Evolutionary conservation across 2,113 vertebrate genomes (phyloP).

Genomic region (Athene noctua): DNA sequence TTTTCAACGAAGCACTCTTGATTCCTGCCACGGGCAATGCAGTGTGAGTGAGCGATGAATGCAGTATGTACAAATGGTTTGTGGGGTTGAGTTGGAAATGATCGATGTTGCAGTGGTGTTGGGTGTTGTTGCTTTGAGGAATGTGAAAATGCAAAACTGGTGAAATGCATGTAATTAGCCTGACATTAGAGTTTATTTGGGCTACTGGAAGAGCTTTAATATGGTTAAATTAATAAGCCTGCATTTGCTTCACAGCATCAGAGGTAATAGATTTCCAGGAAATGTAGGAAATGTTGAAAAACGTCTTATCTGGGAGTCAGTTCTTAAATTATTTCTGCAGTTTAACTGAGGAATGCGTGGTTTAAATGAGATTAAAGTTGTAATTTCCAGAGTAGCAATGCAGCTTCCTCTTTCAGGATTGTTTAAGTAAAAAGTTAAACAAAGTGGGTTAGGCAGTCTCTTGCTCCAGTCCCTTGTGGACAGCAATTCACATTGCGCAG

Average conservation of each 20-base stretch:
- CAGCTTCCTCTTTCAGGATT: constrained; percentile 44
- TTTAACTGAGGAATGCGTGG: constrained; percentile 7
- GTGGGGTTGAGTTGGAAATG: background rate
- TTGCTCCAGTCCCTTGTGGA: constrained; percentile 29
- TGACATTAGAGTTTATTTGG: background rate
- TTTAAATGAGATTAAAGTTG: constrained; percentile 44
- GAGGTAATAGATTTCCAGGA: background rate
- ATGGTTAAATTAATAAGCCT: background rate
- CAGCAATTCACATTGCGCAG: constrained; percentile 27
- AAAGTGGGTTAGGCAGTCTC: constrained; percentile 44
- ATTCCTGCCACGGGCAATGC: background rate
- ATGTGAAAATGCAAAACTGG: background rate
- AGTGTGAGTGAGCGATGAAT: background rate
- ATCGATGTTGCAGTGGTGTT: background rate
- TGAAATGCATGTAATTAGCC: background rate
- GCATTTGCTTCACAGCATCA: background rate
- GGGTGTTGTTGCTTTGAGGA: background rate
- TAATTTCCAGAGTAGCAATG: constrained; percentile 34
- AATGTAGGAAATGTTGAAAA: constrained; percentile 40
- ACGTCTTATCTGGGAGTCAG: background rate
- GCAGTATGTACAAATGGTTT: background rate
- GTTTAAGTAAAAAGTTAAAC: constrained; percentile 60
- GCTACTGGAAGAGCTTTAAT: constrained; percentile 18
- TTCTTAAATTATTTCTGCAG: constrained; percentile 44
- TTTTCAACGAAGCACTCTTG: background rate